Evolutionary conservation across 2,113 vertebrate genomes (phyloP), one percentile per base, ranked within the genome.

Genomic region (Chelonoidis abingdonii): DNA sequence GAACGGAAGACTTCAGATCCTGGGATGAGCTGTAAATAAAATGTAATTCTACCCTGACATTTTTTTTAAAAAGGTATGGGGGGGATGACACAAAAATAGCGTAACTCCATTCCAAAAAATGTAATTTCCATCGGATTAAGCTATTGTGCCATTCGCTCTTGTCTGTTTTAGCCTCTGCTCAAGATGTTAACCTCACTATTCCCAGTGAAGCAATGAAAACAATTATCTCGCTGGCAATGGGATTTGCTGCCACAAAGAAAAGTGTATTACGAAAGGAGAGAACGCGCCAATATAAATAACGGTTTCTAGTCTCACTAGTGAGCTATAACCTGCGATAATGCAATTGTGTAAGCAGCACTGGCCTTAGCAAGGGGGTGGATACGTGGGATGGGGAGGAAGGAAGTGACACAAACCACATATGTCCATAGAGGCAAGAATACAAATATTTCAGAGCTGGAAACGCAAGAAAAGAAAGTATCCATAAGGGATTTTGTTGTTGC

Each of bases 131-230:
- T 65, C 47, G 57, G 93, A 94, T 96, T 97, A 95, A 93, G 72
- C 80, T 95, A 84, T 86, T 89, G 78, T 89, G 72, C 69, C 89
- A n/a, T 93, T 94, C 85, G 22, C 86, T 95, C 65, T 79, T 87
- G 75, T 88, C 89, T 93, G 72, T 89, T 95, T 92, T 89, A 93
- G 87, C 82, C 91, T 72, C 82, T 88, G 47, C 75, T 96, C 5
- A 3, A 91, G 41, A 90, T 22, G 41, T 95, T 95, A 95, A 95
- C 95, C 87, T 96, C 87, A 27, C 89, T 83, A 89, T 76, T 96
- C 90, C 85, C 91, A 96, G 1, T 27, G 69, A 96, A 94, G 92
- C 87, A 95, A 90, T 82, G 82, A 97, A 97, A 97, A 96, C 85
- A 94, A 79, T 88, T 93, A 79, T 49, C 19, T 1, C 10, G 19